Base-by-base conservation (phyloP, 2,888 invertebrate species). In the Pollenia griseotomentosa region DNA sequence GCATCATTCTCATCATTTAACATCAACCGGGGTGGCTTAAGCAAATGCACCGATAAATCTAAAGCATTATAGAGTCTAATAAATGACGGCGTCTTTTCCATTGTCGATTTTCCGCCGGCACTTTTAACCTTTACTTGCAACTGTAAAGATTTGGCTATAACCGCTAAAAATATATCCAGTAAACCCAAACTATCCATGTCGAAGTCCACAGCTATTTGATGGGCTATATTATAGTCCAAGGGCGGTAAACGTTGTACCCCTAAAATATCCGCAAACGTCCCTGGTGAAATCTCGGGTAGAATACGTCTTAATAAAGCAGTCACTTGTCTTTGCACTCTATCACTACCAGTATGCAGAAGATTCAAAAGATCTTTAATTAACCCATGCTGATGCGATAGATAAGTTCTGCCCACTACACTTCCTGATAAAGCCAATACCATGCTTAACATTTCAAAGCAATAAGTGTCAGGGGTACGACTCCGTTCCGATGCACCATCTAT, bases 401-500 rank as follows among this genome's bases (percentile, higher is more conserved):
- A 98, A 1, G 96, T 96, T 44, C 98, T 95, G 0, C 99, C 99
- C 0, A 98, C 98, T 0, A 96, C 95, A 89, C 98, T 98, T 4
- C 99, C 99, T 88, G 98, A 98, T 59, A 99, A 94, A 0, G 99
- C 99, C 90, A 98, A 93, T 33, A 95, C 98, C 97, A 99, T 97
- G 6, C 98, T 98, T 33, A 99, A 94, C 97, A 99, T 98, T 94
- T 99, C 99, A 92, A 99, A 99, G 94, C 99, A 99, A 93, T 98
- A 99, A n/a, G 98, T 98, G 93, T 99, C 99, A 2, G 92, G 89
- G 70, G 93, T 89, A 88, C 93, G 90, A 90, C 90, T 89, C 2
- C 92, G 90, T 68, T 93, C 93, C 68, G 92, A 90, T 42, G 90
- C 90, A 42, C 89, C 89, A 48, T 92, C 93, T 23, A 89, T 90